Conservation (phyloP, 2,113 vertebrate species). For the Nipponia nippon region DNA sequence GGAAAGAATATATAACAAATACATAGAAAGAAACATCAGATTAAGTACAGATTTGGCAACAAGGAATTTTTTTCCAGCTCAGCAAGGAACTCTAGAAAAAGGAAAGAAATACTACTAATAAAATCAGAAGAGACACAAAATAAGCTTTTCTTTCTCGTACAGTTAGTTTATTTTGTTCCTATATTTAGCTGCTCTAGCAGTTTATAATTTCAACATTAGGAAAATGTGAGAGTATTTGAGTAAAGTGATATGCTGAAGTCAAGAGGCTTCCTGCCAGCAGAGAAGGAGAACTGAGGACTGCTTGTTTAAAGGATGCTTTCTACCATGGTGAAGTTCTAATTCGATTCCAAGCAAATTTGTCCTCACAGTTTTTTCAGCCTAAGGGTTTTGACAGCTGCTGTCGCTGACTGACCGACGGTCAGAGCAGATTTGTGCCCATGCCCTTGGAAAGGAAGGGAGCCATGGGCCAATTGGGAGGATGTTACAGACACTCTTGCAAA, state of each 20-base stretch:
- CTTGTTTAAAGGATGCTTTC: conserved; percentile 27
- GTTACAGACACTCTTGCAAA: neutral
- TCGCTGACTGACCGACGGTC: fast-evolving
- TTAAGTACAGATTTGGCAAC: neutral
- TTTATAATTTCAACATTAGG: conserved; percentile 15
- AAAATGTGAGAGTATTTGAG: conserved; percentile 2
- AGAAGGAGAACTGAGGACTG: neutral
- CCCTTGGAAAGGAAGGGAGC: neutral
- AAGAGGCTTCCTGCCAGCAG: conserved; percentile 2
- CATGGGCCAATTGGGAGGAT: fast-evolving
- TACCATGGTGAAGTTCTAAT: neutral
- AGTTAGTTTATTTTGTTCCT: conserved; percentile 12
- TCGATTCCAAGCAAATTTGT: neutral
- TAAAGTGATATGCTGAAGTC: neutral
- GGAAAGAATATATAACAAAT: neutral
- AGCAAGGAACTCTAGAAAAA: conserved; percentile 5
- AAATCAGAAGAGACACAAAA: neutral
- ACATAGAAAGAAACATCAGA: neutral
- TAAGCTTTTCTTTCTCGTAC: neutral
- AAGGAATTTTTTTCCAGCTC: neutral
- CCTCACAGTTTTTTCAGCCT: neutral
- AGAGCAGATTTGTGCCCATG: neutral
- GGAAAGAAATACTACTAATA: neutral
- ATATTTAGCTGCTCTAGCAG: neutral
- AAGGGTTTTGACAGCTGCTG: neutral